Conservation (phyloP, 2,888 invertebrate genomes). For the Biston betularia region DNA sequence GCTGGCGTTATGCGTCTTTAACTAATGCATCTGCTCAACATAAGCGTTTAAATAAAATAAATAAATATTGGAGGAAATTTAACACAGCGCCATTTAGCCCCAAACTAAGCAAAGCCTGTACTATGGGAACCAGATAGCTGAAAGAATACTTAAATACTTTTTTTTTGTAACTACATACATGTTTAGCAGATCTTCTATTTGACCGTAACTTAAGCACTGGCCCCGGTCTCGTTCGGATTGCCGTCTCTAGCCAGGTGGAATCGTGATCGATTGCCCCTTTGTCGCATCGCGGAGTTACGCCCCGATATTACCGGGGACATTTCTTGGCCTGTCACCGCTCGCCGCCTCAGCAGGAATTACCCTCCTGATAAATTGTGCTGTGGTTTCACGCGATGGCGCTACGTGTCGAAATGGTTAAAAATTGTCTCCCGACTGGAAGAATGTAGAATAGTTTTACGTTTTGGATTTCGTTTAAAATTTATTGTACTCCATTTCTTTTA, state of each 20-base stretch:
- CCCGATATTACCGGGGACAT: slow-evolving; percentile 67
- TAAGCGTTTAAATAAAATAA: too few species aligned
- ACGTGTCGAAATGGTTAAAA: slow-evolving; percentile 35
- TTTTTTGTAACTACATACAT: too few species aligned
- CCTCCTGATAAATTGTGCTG: slow-evolving; percentile 66
- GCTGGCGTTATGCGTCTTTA: neutral
- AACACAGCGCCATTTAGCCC: too few species aligned
- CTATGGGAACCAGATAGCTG: too few species aligned
- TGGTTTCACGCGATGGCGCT: slow-evolving; percentile 51
- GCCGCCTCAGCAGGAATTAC: slow-evolving; percentile 66
- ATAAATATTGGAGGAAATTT: too few species aligned
- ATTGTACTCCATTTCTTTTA: slow-evolving; percentile 4
- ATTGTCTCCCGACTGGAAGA: slow-evolving; percentile 22
- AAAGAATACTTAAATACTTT: too few species aligned
- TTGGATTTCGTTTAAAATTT: slow-evolving; percentile 7
- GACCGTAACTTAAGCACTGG: slow-evolving; percentile 9
- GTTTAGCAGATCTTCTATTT: neutral
- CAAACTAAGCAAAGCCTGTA: too few species aligned
- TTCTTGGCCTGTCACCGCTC: slow-evolving; percentile 70
- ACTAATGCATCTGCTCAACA: neutral
- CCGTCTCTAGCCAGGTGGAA: slow-evolving; percentile 73
- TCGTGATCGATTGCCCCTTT: slow-evolving; percentile 80
- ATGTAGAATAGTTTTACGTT: slow-evolving; percentile 16
- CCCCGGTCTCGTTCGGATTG: slow-evolving; percentile 58
- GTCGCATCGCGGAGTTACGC: slow-evolving; percentile 62